A percentile compares a stretch with the other conserved stretches of the same genome.
Conservation (phyloP, 2,113 vertebrate species). For the Clarias gariepinus region DNA sequence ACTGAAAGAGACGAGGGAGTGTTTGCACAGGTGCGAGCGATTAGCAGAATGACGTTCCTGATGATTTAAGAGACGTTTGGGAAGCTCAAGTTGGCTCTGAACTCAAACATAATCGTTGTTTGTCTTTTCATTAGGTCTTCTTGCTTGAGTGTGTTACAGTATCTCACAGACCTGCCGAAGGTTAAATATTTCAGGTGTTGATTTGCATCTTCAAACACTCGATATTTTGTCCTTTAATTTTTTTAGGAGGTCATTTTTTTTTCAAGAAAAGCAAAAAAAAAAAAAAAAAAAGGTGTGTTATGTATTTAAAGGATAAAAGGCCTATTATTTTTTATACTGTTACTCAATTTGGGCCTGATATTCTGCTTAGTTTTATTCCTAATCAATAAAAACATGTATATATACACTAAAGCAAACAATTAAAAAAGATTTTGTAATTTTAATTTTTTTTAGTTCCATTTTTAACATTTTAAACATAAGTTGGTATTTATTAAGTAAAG, state of each 20-base stretch:
- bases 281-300: neutral
- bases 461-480: neutral
- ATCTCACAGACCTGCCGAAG: neutral
- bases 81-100: slow-evolving; percentile 18
- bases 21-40: slow-evolving; percentile 44
- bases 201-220: neutral
- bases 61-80: slow-evolving; percentile 30
- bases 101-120: slow-evolving; percentile 6
- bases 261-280: neutral
- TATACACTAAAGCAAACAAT: no score
- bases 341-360: no score
- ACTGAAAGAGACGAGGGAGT: slow-evolving; percentile 20
- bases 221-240: neutral
- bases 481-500: neutral
- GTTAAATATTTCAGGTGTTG: neutral
- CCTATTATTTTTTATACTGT: neutral
- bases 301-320: neutral
- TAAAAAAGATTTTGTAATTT: no score
- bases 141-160: neutral
- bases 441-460: neutral
- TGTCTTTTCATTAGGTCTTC: neutral
- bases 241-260: neutral
- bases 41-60: neutral
- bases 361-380: no score
- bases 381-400: no score